These are phyloP conservation scores for Tanytarsus gracilentus DNA, from an alignment of 2,888 invertebrate genomes.

Conservation along the genomic window DNA sequence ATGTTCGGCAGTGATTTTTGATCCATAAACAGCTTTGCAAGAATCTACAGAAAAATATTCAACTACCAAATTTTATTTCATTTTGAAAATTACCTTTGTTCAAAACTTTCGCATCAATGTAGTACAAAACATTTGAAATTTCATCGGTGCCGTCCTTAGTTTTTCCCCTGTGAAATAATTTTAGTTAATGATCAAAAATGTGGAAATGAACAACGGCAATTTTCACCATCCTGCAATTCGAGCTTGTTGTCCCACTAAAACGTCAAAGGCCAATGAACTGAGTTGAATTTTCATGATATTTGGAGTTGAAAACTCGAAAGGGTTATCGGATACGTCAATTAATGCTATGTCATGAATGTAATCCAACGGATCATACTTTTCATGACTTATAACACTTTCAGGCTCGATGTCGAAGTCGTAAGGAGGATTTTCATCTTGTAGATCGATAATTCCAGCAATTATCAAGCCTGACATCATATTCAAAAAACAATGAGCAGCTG, in stretches of 20 bases:
- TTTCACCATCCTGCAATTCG: too few relatives aligned
- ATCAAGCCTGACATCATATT: not conserved
- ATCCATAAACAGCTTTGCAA: too few relatives aligned
- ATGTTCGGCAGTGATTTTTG: too few relatives aligned
- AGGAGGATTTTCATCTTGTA: not conserved
- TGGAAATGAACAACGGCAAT: too few relatives aligned
- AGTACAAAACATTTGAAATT: too few relatives aligned
- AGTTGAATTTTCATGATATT: not conserved
- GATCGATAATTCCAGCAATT: not conserved
- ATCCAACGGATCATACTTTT: not conserved
- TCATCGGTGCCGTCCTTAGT: too few relatives aligned
- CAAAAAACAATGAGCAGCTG: not conserved
- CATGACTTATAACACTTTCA: not conserved
- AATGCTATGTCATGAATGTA: not conserved
- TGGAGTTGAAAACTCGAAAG: not conserved
- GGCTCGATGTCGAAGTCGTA: not conserved
- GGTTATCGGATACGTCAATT: not conserved
- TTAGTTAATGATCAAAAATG: too few relatives aligned
- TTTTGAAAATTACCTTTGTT: too few relatives aligned
- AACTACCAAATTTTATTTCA: too few relatives aligned
- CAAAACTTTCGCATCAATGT: too few relatives aligned
- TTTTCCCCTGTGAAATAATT: too few relatives aligned
- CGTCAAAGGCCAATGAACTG: not conserved
- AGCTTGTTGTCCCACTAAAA: slow-evolving; percentile 6
- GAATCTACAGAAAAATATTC: too few relatives aligned